Base-by-base conservation (phyloP, 2,797 vertebrate genomes). In the Gambelia wislizenii region DNA sequence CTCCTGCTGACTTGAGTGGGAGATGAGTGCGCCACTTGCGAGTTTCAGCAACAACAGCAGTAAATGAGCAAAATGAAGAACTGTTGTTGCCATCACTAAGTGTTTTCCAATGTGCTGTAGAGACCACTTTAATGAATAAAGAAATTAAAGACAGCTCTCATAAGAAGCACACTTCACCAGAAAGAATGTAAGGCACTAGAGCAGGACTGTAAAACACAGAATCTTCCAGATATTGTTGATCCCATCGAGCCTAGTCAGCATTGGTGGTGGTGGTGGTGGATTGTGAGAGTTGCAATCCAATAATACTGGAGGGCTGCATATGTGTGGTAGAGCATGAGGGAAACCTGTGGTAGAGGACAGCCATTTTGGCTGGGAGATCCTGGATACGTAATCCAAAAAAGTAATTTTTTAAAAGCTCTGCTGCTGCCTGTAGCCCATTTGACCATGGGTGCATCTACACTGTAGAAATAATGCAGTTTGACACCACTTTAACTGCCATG, bases 1-100 rank as follows among this genome's bases (percentile, higher is more conserved):
- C 88, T 56, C 92, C 94, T 92, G 87, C 79, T 90, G 93, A 92
- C 87, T 91, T 89, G 89, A 92, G 85, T 94, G 93, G 86, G 93
- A 94, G 64, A 75, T 75, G n/a, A 89, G 86, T 89, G 88, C 87
- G 61, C 91, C 59, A 78, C 77, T 89, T 47, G 64, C 54, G 83
- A 90, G 87, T 54, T 52, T 0, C 2, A 69, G 88, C 83, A 90
- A 49, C 52, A 87, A 59, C 44, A n/a, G 54, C 89, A 79, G n/a
- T 42, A 93, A 54, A 92, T 33, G 56, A 52, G 76, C 75, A 88
- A 85, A 88, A 56, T 13, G 82, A 39, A 39, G 84, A n/a, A 47
- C 64, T 47, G 42, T 44, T 52, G 18, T 16, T 13, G 18, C 54
- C 33, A 36, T 25, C 56, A 4, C 33, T 49, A 39, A 44, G 59